Evolutionary conservation across 37 sponge, comb jelly and placozoan genomes (phyloP), one percentile per base, ranked within the genome.

Genomic region (Spongia lamella): DNA sequence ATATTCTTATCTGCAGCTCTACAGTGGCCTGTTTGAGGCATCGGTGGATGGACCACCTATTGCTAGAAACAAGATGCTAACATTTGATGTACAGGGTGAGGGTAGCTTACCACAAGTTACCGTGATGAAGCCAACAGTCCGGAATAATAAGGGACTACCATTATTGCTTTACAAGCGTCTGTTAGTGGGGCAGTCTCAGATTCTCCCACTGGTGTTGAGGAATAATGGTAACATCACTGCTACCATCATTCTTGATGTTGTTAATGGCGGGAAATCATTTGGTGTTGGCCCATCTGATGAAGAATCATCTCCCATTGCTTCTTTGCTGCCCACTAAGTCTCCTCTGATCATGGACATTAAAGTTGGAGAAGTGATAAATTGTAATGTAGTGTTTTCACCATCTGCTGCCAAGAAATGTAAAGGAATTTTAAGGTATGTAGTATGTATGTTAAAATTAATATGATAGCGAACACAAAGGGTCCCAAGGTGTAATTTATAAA

Each of bases 1-100:
- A 65, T n/a, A 65, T 29, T 7, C 9, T 33, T 15, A 5, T 34
- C 19, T 20, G 7, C 68, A 85, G 83, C 43, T 65, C 15, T 93
- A 89, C 54, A 66, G 69, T 58, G 86, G 86, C 20, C 38, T 22
- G 0, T 89, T 93, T 81, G 93, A 93, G 31, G 90, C 83, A 13
- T 20, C 27, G 34, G 64, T 83, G 15, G 93, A 93, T 13, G 80
- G 79, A 7, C 58, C 88, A 19, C 21, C 64, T 1, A 47, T 66
- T 3, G 27, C 80, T 17, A 76, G 69, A 36, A 66, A 55, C 1
- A 79, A 80, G 47, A 82, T 79, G 7, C 75, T 97, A 34, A 56
- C 75, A 1, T 94, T 94, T 89, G 98, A 97, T 22, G 63, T 97
- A 38, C 90, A 91, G 60, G 98, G 98, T 61, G 98, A 97, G 64